Conservation (phyloP, 2,113 vertebrate genomes). For the Tauraco erythrolophus region DNA sequence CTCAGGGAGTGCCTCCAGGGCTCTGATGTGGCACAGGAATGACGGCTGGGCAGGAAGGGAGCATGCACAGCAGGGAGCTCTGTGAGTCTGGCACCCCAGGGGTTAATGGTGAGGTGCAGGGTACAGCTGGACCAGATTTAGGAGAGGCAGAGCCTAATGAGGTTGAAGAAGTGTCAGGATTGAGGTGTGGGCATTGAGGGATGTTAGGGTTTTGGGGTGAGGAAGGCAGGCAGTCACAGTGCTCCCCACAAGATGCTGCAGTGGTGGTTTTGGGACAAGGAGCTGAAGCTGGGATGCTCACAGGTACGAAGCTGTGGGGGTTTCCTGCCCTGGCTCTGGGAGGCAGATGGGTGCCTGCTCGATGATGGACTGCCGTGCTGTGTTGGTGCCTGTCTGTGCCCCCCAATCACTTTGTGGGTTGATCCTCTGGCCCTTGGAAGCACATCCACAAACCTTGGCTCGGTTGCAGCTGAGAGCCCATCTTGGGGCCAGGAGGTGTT, state of each 20-base stretch:
- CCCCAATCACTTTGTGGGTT: fast-evolving
- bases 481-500: fast-evolving
- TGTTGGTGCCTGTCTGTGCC: not conserved
- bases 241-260: fast-evolving
- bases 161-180: not conserved
- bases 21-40: fast-evolving
- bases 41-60: not conserved
- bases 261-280: not conserved
- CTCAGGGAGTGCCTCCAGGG: fast-evolving
- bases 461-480: not conserved
- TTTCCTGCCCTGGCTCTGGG: not conserved
- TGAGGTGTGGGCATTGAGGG: not conserved
- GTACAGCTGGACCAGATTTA: not conserved
- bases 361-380: not conserved
- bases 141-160: slow-evolving; percentile 8
- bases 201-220: not conserved
- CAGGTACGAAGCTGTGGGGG: not conserved
- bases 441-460: not conserved
- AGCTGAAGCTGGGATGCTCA: not conserved
- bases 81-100: not conserved
- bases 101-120: slow-evolving; percentile 5
- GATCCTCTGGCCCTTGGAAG: not conserved
- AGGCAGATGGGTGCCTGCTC: not conserved
- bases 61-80: not conserved
- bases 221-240: not conserved